These are phyloP conservation scores for human (Homo sapiens) DNA, from an alignment of 2,113 vertebrate genomes.

Conservation along the genomic window GRCh38 chr7:134865001-134865500, in stretches of 20 bases:
- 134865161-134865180: neutral
- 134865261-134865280: neutral
- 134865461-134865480: neutral
- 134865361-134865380: neutral
- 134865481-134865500: neutral
- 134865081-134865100: neutral
- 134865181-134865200: neutral
- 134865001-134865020: neutral
- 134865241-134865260: neutral
- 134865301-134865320: neutral
- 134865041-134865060: neutral
- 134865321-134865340: neutral
- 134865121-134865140: slow-evolving; percentile 34
- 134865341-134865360: neutral
- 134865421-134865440: neutral
- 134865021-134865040: neutral
- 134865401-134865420: neutral
- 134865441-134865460: neutral
- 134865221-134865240: neutral
- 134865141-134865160: neutral
- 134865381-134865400: neutral
- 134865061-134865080: slow-evolving; percentile 4
- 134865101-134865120: neutral
- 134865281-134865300: neutral
- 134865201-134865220: neutral